phyloP scores from a whole-genome alignment of 2,113 vertebrate genomes.

The Poecile atricapillus region DNA sequence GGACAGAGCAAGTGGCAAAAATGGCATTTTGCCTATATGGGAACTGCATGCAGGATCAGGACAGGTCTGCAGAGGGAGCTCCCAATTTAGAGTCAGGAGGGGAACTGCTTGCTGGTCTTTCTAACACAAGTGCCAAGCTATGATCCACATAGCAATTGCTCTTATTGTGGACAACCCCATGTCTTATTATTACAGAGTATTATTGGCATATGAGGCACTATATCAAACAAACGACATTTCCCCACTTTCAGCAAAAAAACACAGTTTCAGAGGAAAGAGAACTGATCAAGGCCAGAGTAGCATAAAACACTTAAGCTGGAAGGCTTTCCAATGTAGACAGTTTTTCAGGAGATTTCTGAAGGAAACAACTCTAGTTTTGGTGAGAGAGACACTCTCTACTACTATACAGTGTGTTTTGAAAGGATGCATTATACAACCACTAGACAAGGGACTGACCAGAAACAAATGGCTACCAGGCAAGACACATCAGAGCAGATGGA shows the following conservation, averaged over 20 bases:
- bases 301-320: neutral
- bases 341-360: neutral
- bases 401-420: neutral
- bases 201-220: neutral
- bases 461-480: neutral
- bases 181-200: neutral
- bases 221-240: neutral
- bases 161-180: neutral
- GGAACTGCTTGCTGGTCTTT: neutral
- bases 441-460: neutral
- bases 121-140: neutral
- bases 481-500: neutral
- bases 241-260: neutral
- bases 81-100: slow-evolving; percentile 10
- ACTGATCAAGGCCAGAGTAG: neutral
- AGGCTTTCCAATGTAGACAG: neutral
- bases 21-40: neutral
- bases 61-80: slow-evolving; percentile 54
- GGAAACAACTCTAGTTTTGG: neutral
- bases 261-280: neutral
- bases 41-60: slow-evolving; percentile 20
- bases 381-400: neutral
- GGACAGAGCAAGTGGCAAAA: neutral
- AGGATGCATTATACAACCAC: neutral
- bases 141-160: neutral